Evolutionary conservation across 2,797 vertebrate genomes (phyloP).

Genomic region (Ambastaia sidthimunki): DNA sequence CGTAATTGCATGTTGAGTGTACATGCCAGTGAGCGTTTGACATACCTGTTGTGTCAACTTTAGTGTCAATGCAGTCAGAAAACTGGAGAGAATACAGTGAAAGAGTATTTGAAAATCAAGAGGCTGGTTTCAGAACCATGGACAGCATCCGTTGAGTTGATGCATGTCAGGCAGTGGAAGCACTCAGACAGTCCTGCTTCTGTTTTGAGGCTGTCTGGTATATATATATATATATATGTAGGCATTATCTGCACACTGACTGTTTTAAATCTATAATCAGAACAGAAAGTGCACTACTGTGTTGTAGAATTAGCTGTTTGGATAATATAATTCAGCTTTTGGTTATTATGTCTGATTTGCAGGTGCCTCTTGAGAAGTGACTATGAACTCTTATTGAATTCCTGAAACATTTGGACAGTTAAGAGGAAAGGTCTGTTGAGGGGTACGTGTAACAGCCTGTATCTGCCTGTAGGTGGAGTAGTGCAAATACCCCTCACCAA

Average conservation of each 20-base stretch:
- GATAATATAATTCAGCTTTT: too few relatives aligned
- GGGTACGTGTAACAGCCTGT: not conserved
- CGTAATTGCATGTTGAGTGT: slow-evolving; percentile 53
- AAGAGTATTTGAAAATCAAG: not conserved
- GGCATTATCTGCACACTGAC: too few relatives aligned
- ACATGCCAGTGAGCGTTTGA: slow-evolving; percentile 22
- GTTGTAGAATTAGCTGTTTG: too few relatives aligned
- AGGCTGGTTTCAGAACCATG: slow-evolving; percentile 76
- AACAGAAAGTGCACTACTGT: too few relatives aligned
- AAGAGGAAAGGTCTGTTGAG: slow-evolving; percentile 44
- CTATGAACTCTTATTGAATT: too few relatives aligned
- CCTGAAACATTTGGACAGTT: too few relatives aligned
- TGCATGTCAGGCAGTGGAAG: not conserved
- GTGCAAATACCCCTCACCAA: not conserved
- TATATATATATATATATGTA: too few relatives aligned
- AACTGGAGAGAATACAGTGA: not conserved
- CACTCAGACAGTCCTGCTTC: not conserved
- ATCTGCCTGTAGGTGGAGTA: slow-evolving; percentile 14
- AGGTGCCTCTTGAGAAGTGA: too few relatives aligned
- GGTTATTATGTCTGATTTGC: too few relatives aligned
- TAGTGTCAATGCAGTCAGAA: not conserved
- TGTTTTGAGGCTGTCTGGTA: not conserved
- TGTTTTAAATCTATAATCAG: too few relatives aligned
- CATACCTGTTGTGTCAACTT: slow-evolving; percentile 33
- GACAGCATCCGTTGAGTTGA: slow-evolving; percentile 67